Conservation (phyloP, 2,888 invertebrate genomes). For the Prionchulus punctatus region DNA sequence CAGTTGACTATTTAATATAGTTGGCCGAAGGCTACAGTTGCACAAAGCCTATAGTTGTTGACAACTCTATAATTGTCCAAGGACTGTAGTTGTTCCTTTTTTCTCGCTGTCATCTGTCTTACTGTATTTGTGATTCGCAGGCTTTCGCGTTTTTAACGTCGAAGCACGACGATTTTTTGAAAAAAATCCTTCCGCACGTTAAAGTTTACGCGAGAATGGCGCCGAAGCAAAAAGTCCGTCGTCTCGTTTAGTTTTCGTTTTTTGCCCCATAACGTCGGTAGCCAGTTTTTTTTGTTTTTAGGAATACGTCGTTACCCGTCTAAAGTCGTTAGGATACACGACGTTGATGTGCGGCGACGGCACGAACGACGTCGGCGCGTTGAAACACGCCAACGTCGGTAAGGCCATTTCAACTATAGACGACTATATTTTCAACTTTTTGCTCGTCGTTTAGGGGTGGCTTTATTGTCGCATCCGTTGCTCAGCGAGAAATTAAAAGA, state of each 20-base stretch:
- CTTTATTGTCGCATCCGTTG: conserved; percentile 27
- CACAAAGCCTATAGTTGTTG: too few relatives aligned
- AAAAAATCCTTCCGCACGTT: conserved; percentile 61
- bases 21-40: too few relatives aligned
- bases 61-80: too few relatives aligned
- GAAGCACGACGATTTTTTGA: conserved; percentile 47
- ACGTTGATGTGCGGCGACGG: conserved; percentile 99
- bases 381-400: conserved; percentile 91
- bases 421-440: background rate
- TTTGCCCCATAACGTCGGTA: background rate
- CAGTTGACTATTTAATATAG: too few relatives aligned
- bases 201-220: conserved; percentile 90
- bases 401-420: conserved; percentile 7
- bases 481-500: conserved; percentile 41
- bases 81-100: too few relatives aligned
- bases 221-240: conserved; percentile 71
- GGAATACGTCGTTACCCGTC: conserved; percentile 72
- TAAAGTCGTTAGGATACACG: conserved; percentile 68
- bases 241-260: background rate
- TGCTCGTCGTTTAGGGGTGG: conserved; percentile 20
- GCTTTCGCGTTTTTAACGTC: conserved; percentile 55
- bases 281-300: conserved; percentile 16
- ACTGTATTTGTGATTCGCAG: conserved; percentile 28
- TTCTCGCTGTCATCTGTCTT: too few relatives aligned
- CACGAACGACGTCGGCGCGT: conserved; percentile 95